phyloP scores from a whole-genome alignment of 2,113 vertebrate genomes.

The Ailuropoda melanoleuca region DNA sequence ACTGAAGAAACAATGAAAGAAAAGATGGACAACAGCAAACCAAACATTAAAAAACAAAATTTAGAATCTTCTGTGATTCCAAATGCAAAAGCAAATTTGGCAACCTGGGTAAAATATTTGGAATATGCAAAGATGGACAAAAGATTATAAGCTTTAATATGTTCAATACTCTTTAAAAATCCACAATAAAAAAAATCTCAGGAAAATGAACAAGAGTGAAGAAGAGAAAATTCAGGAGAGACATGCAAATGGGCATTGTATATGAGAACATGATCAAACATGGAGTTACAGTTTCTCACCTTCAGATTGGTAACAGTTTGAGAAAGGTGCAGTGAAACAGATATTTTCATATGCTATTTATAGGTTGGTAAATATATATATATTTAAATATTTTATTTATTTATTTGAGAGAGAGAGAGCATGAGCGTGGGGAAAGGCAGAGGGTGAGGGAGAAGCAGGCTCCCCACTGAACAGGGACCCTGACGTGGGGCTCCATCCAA shows the following conservation, averaged over 20 bases:
- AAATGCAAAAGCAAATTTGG: conserved; percentile 1
- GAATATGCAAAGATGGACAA: neutral
- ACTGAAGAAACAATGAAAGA: neutral
- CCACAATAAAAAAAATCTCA: neutral
- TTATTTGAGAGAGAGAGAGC: too few relatives aligned
- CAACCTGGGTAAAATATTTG: neutral
- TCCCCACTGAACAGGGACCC: too few relatives aligned
- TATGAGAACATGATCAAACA: neutral
- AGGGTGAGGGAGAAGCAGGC: too few relatives aligned
- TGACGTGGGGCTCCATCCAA: too few relatives aligned
- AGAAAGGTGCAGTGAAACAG: neutral
- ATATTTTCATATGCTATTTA: neutral
- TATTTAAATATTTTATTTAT: too few relatives aligned
- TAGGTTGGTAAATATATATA: neutral
- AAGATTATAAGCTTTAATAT: neutral
- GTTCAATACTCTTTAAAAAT: neutral
- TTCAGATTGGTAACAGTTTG: neutral
- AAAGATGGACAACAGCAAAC: neutral
- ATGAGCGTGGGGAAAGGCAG: too few relatives aligned
- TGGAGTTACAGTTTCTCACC: neutral
- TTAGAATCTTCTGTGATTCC: neutral
- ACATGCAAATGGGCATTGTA: neutral
- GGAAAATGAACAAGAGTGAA: neutral
- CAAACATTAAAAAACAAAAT: neutral
- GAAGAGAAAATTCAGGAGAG: neutral